These are phyloP conservation scores for Pampusana beccarii DNA, from an alignment of 2,113 vertebrate species.

Conservation along the genomic window DNA sequence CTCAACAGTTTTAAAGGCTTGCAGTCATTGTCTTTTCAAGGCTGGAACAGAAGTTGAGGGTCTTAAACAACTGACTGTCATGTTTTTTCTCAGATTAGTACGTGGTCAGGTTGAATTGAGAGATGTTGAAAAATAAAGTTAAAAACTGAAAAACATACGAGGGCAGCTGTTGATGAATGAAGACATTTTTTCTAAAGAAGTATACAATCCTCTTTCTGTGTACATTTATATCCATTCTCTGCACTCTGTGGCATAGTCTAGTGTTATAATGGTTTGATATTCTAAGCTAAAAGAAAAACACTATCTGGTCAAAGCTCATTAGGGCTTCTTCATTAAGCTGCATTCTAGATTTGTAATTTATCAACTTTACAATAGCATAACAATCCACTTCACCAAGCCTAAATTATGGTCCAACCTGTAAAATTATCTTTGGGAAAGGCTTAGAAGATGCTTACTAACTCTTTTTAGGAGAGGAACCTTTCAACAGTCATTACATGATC, in stretches of 20 bases:
- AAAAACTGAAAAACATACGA: background rate
- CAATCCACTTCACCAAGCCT: background rate
- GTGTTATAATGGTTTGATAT: background rate
- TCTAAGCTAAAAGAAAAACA: background rate
- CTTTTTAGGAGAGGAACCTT: background rate
- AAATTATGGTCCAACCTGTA: background rate
- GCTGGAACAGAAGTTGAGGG: background rate
- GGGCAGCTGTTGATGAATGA: background rate
- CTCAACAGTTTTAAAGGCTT: background rate
- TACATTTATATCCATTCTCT: background rate
- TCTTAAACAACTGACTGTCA: background rate
- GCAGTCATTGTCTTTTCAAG: background rate
- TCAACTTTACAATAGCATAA: background rate
- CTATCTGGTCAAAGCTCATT: background rate
- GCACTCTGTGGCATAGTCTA: background rate
- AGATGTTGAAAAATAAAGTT: background rate
- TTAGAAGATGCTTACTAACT: background rate
- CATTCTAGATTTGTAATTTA: background rate
- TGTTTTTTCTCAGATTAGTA: background rate
- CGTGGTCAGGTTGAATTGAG: background rate
- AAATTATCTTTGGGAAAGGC: background rate
- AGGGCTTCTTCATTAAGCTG: background rate
- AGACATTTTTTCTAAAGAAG: background rate
- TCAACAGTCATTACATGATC: background rate
- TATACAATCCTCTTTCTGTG: background rate